Evolutionary conservation across 1,140 invertebrate species (phyloP), one percentile per base, ranked within the genome.

Genomic region (Aphaenogaster floridana): DNA sequence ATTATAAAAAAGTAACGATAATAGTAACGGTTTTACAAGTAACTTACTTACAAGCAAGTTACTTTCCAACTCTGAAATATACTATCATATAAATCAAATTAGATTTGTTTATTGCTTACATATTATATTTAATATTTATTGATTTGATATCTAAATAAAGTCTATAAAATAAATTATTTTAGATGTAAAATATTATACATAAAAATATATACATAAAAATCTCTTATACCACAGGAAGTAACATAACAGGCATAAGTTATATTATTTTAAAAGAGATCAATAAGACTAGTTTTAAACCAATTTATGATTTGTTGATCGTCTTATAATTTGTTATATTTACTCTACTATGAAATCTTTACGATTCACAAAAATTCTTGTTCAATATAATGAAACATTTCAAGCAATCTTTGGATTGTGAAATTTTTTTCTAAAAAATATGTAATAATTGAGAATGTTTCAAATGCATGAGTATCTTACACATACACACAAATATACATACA

Each of bases 111-210:
- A 39, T 66, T 66, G 4, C 13, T 13, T 66, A 13, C n/a, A 7
- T 5, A 48, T 34, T 11, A 48, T 34, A 21, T n/a, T 78, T 36
- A 28, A 28, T 11, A 63, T 48, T 48, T 64, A n/a, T 7, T 50
- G 2, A 28, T 76, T 76, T 57, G 59, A 63, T 57, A 74, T 87
- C 13, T 68, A 17, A 28, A 72, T 2, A 17, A 42, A 1, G 36
- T 15, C 50, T 48, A 21, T 64, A 63, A 45, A 64, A 69, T 64
- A 48, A 39, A 71, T 52, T 17, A 50, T 17, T 11, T 72, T 1
- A 42, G 3, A 17, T 17, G 7, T 48, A 48, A 36, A 50, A 45
- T 45, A n/a, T 0, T 28, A 28, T 28, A 28, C 28, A 28, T 28
- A 28, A 28, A 28, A 28, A 28, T 28, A 28, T 28, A 28, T 28